Evolutionary conservation across 1,140 invertebrate species (phyloP), one percentile per base, ranked within the genome.

Genomic region (Maniola jurtina): DNA sequence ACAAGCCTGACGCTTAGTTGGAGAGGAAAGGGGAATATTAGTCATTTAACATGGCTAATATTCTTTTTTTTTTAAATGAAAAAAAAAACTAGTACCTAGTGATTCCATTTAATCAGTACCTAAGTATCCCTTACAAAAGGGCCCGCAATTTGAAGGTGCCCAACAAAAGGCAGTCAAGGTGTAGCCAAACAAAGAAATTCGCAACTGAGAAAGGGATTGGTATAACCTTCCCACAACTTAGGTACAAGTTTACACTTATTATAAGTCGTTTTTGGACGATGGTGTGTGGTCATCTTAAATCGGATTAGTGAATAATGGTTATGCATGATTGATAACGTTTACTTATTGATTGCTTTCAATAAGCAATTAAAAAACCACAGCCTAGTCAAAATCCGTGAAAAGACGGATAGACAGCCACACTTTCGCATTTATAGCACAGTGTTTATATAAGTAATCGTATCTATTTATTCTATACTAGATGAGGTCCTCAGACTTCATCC

Each of bases 121-220:
- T 79, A 77, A 6, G 33, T 57, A 57, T 82, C 71, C 72, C 57
- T 79, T 74, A 79, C 79, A 82, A 84, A 69, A 77, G 74, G 64
- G 71, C 70, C 75, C 73, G 75, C 79, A 82, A 74, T 79, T 85
- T 77, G 70, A 66, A 75, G 61, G 45, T 50, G 45, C 50, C 59
- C 70, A 54, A 84, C 81, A 87, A 81, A 80, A 68, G 66, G 14
- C 45, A 70, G 69, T 82, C 78, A 86, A 88, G 83, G 82, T 84
- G 82, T 75, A 71, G 57, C 42, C 56, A 54, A 56, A 71, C 73
- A 84, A 83, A 78, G 71, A 66, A 66, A 66, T 75, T 73, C 73
- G 73, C 64, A 78, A 86, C 80, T 88, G 86, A 86, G 86, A 88
- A 88, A 80, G 80, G 65, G 62, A 67, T 70, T 69, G 61, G 57